Conservation (phyloP, 2,113 vertebrate genomes). For the Crotalus helleri region DNA sequence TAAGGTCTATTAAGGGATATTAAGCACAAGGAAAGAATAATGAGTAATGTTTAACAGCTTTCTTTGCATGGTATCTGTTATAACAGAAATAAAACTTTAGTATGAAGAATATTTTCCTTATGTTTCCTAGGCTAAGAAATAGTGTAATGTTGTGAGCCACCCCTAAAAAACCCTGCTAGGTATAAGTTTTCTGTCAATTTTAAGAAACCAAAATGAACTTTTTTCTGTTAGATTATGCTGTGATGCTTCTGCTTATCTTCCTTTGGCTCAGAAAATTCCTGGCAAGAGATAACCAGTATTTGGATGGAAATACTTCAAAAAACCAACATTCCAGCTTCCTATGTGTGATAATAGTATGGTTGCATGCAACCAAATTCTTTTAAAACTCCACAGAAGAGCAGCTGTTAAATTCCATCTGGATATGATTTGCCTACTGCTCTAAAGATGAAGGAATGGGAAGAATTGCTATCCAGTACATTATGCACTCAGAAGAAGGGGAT, state of each 20-base stretch:
- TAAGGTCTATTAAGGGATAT: constrained; percentile 33
- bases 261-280: neutral
- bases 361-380: neutral
- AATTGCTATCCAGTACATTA: neutral
- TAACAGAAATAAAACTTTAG: neutral
- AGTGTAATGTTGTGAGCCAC: neutral
- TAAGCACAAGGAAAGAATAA: constrained; percentile 29
- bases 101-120: neutral
- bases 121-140: neutral
- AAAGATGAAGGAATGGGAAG: neutral
- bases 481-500: neutral
- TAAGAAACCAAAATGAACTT: neutral
- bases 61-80: neutral
- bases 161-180: neutral
- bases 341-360: neutral
- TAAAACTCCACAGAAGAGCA: neutral
- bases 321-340: neutral
- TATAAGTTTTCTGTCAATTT: neutral
- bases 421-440: neutral
- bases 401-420: neutral
- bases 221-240: neutral
- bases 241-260: neutral
- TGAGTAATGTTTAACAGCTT: constrained; percentile 12
- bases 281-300: neutral
- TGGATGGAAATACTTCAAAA: neutral